Evolutionary conservation across 2,113 vertebrate species (phyloP), one percentile per base, ranked within the genome.

Genomic region (Chamaetylas fuelleborni): DNA sequence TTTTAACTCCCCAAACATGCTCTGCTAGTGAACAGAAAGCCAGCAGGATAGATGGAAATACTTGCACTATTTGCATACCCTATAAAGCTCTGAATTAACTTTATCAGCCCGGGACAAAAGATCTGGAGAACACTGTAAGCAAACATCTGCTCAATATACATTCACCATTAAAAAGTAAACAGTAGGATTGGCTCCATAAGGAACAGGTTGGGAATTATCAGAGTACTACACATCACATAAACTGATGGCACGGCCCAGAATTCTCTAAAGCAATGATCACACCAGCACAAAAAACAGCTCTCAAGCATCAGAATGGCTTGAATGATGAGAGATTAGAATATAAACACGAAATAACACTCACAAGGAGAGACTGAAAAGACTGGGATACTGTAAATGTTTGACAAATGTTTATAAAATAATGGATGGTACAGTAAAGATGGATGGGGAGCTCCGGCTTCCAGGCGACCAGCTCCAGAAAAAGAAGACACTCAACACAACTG

Each of bases 121-220:
- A 96, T 92, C 61, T 91, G 95, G 84, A 94, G 92, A 95, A 77
- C 66, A 94, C 92, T 95, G 93, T 95, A 95, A 96, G 71, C 90
- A 94, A 96, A 95, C 94, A 95, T 95, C 95, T 97, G 95, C 81
- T 97, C 89, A 88, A 73, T 95, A 94, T 93, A 96, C 92, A 78
- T 85, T 90, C 71, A 69, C 54, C 45, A 64, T 93, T 94, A 95
- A 91, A 93, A 94, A 95, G 84, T 79, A 91, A 96, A 95, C 90
- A 88, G 87, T 77, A 77, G 58, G 87, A 88, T 53, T 92, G 82
- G 87, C 90, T 97, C 90, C 88, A 66, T 90, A 83, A 96, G 80
- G 93, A 96, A 94, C 92, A 94, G 94, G 94, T 81, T 96, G 95
- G 74, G 81, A 94, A 96, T 90, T 80, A 97, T 93, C 90, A 83